Evolutionary conservation across 2,888 invertebrate species (phyloP), one percentile per base, ranked within the genome.

Genomic region (Panzeria rudis): DNA sequence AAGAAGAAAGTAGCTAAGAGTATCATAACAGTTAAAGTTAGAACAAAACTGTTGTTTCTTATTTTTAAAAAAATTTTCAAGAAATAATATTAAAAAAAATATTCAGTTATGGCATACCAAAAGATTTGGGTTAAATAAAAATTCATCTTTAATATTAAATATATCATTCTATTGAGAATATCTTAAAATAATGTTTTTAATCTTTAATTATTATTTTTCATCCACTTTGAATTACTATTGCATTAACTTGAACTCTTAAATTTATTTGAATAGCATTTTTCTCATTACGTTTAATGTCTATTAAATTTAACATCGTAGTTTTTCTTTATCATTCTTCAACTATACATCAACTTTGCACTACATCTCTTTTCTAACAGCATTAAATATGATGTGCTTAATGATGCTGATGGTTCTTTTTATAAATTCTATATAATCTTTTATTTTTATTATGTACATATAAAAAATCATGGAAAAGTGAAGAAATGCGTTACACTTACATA

Each of bases 331-430:
- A 41, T 52, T 25, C 23, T 25, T n/a, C n/a, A 25, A 44, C 59
- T 52, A 25, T 59, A n/a, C 29, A 59, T 72, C 13, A 41, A 41
- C 17, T 59, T 59, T 64, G 13, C 64, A 52, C 25, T 75, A 29
- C 52, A 64, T 62, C 20, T 29, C 23, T 52, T 64, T 52, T 54
- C 52, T 29, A 41, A 17, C 41, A 35, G 13, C 6, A 35, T n/a
- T 13, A 54, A 69, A 69, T 54, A 25, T 20, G 13, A 25, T 25
- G 54, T 25, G 41, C 25, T 41, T 71, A 56, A 38, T 25, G 54
- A n/a, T 54, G 54, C 23, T 56, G 38, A 11, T n/a, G 32, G 17
- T 69, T 62, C 6, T 20, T 52, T 52, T 38, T 69, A 9, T n/a
- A 41, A 15, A 11, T 38, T 20, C n/a, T 23, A 54, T 35, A 54